A percentile compares a stretch with the other conserved stretches of the same genome.
Conservation (phyloP, 2,797 vertebrate species). For the Bufotes viridis region DNA sequence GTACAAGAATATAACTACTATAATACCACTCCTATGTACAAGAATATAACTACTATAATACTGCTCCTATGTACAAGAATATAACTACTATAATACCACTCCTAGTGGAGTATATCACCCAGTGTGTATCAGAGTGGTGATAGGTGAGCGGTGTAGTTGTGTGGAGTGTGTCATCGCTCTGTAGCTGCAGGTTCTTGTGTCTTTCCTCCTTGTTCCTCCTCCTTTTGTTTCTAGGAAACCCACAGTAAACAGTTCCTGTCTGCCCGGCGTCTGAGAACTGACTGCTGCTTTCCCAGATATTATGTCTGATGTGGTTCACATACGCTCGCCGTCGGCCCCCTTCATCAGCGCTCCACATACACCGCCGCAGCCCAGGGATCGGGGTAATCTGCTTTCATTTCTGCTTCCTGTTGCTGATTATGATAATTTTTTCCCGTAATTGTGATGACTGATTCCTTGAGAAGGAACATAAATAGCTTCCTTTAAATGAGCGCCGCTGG, state of each 20-base stretch:
- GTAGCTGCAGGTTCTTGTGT: too few species aligned
- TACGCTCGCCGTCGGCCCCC: neutral
- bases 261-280: neutral
- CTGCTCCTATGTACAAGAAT: too few species aligned
- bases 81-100: neutral
- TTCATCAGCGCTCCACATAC: neutral
- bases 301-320: neutral
- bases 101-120: neutral
- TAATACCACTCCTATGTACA: too few species aligned
- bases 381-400: constrained; percentile 2
- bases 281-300: neutral
- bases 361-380: neutral
- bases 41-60: too few species aligned
- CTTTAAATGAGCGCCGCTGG: too few species aligned
- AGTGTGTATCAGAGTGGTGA: too few species aligned
- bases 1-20: too few species aligned
- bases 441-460: neutral
- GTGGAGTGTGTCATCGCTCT: too few species aligned
- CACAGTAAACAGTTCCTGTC: neutral
- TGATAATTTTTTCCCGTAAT: neutral
- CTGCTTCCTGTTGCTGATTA: neutral
- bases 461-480: too few species aligned
- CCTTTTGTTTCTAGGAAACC: constrained; percentile 13
- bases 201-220: neutral
- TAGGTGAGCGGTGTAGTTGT: too few species aligned